Evolutionary conservation across 2,888 invertebrate species (phyloP).

Genomic region (Drosophila dives): DNA sequence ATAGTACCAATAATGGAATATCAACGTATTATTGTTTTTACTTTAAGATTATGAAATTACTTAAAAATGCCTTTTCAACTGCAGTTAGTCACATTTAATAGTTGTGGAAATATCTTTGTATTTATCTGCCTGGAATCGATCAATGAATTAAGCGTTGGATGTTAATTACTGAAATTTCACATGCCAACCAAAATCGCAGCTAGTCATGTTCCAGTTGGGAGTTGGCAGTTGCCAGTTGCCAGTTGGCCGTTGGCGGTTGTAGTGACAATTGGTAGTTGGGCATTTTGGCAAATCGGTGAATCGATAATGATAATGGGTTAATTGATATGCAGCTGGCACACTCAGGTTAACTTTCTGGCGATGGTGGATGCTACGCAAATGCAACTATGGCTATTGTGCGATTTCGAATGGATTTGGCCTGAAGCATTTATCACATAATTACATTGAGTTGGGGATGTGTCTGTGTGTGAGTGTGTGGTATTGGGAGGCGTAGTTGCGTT

Average conservation of each 20-base stretch:
- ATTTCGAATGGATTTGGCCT: slow-evolving; percentile 59
- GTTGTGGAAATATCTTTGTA: background rate
- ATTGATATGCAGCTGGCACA: slow-evolving; percentile 46
- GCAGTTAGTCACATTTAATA: background rate
- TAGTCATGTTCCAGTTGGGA: slow-evolving; percentile 12
- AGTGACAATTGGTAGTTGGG: slow-evolving; percentile 9
- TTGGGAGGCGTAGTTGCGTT: slow-evolving; percentile 15
- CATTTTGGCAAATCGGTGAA: slow-evolving; percentile 12
- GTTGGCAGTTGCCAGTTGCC: slow-evolving; percentile 2
- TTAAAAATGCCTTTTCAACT: background rate
- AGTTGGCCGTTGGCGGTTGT: background rate
- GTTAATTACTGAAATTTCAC: slow-evolving; percentile 30
- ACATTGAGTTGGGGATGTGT: slow-evolving; percentile 53
- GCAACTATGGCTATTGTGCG: slow-evolving; percentile 47
- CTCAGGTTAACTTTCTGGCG: slow-evolving; percentile 20
- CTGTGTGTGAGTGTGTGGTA: slow-evolving; percentile 18
- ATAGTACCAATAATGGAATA: background rate
- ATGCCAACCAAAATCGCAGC: slow-evolving; percentile 30
- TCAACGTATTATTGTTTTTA: background rate
- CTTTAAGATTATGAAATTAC: background rate
- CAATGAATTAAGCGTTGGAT: slow-evolving; percentile 11
- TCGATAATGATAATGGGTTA: slow-evolving; percentile 48
- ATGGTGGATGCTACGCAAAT: slow-evolving; percentile 17
- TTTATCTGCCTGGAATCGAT: slow-evolving; percentile 1
- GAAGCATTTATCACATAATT: slow-evolving; percentile 74